These are phyloP conservation scores for Oreochromis niloticus DNA, from an alignment of 2,113 vertebrate genomes.

Conservation along the genomic window DNA sequence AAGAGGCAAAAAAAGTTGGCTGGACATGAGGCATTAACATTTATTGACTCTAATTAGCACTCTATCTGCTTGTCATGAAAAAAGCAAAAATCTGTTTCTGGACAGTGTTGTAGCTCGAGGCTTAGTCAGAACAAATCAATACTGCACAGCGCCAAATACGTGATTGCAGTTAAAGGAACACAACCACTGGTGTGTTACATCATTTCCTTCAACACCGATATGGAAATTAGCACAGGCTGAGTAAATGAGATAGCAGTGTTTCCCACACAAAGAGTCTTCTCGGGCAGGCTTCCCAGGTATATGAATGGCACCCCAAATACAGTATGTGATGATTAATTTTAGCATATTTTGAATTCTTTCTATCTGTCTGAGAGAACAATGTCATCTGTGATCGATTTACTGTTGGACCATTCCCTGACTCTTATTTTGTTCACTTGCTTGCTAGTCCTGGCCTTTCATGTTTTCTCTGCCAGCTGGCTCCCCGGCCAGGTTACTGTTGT, in stretches of 20 bases:
- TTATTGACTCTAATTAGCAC: slow-evolving; percentile 33
- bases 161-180: background rate
- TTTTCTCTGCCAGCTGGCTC: background rate
- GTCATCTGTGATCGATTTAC: background rate
- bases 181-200: background rate
- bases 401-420: background rate
- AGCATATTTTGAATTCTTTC: background rate
- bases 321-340: background rate
- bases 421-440: background rate
- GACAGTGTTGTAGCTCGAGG: background rate
- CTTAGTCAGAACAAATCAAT: slow-evolving; percentile 14
- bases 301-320: background rate
- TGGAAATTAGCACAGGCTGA: background rate
- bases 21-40: slow-evolving; percentile 31
- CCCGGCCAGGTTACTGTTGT: background rate
- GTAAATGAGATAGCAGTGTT: background rate
- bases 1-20: background rate
- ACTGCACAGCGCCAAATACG: background rate
- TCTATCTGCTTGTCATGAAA: background rate
- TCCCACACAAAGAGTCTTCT: background rate
- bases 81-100: background rate
- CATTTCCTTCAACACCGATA: background rate
- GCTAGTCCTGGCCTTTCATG: background rate
- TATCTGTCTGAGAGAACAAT: background rate
- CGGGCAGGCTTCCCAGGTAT: background rate